phyloP scores from a whole-genome alignment of 2,113 vertebrate genomes.

The Scytalopus superciliaris region DNA sequence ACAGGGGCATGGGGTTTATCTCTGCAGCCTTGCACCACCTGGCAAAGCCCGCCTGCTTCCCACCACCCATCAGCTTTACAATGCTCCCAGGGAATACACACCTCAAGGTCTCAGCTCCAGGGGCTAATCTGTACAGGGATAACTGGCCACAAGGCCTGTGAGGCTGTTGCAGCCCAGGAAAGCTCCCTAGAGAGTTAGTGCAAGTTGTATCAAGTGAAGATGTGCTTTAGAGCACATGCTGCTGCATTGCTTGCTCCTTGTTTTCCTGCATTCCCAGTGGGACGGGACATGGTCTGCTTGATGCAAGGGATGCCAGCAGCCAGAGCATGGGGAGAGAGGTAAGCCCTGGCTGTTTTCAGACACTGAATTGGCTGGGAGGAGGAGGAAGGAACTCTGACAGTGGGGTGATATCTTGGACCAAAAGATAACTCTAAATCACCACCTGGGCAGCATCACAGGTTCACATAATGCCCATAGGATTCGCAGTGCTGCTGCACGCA shows the following conservation, averaged over 20 bases:
- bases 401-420: not conserved
- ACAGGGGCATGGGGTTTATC: fast-evolving
- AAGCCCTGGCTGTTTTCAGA: not conserved
- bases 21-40: not conserved
- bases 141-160: not conserved
- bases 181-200: not conserved
- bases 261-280: not conserved
- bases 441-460: not conserved
- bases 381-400: not conserved
- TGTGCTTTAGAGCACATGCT: not conserved
- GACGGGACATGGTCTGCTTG: not conserved
- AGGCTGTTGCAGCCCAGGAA: not conserved
- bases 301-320: not conserved
- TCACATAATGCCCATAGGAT: not conserved
- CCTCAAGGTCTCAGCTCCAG: not conserved
- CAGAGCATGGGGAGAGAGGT: not conserved
- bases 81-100: not conserved
- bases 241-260: not conserved
- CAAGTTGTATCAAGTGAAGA: not conserved
- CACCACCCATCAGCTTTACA: not conserved
- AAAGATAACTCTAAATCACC: not conserved
- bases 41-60: not conserved
- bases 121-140: not conserved
- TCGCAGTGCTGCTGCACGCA: not conserved
- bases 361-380: not conserved